These are phyloP conservation scores for Pungitius pungitius DNA, from an alignment of 2,113 vertebrate species.

Conservation along the genomic window DNA sequence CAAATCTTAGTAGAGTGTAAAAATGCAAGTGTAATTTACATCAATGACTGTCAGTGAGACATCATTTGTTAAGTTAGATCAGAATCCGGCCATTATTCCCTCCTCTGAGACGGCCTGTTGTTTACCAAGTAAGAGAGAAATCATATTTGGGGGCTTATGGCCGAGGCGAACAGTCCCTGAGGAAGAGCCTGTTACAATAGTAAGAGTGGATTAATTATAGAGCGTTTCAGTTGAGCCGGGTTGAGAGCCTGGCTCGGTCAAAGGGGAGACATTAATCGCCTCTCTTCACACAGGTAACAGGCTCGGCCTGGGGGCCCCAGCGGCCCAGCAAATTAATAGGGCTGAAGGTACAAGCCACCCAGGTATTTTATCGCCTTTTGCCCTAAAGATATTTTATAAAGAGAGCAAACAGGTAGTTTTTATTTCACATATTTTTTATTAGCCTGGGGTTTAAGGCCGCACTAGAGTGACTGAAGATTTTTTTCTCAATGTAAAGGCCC, in stretches of 20 bases:
- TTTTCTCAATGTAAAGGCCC: conserved; percentile 34
- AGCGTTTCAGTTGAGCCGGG: conserved; percentile 83
- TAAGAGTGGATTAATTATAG: conserved; percentile 98
- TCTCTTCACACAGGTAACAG: conserved; percentile 79
- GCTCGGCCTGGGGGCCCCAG: conserved; percentile 61
- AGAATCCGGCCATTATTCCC: conserved; percentile 30
- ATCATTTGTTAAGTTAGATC: conserved; percentile 13
- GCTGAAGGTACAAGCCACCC: conserved; percentile 70
- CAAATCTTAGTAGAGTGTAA: conserved; percentile 16
- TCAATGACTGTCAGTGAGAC: conserved; percentile 23
- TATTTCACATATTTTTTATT: conserved; percentile 62
- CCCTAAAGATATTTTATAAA: conserved; percentile 74
- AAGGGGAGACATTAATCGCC: conserved; percentile 82
- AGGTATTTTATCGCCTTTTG: conserved; percentile 71
- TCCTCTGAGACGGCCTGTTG: conserved; percentile 82
- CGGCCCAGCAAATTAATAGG: conserved; percentile 79
- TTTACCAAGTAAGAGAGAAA: conserved; percentile 94
- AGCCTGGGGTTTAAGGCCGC: conserved; percentile 47
- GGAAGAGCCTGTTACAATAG: conserved; percentile 91
- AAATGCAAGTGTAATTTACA: conserved; percentile 36
- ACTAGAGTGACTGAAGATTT: conserved; percentile 17
- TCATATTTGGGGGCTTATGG: conserved; percentile 84
- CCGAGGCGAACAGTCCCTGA: conserved; percentile 79
- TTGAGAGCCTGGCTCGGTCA: conserved; percentile 81
- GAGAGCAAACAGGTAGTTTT: conserved; percentile 48